Base-by-base conservation (phyloP, 2,113 vertebrate genomes). In the Bubo bubo region DNA sequence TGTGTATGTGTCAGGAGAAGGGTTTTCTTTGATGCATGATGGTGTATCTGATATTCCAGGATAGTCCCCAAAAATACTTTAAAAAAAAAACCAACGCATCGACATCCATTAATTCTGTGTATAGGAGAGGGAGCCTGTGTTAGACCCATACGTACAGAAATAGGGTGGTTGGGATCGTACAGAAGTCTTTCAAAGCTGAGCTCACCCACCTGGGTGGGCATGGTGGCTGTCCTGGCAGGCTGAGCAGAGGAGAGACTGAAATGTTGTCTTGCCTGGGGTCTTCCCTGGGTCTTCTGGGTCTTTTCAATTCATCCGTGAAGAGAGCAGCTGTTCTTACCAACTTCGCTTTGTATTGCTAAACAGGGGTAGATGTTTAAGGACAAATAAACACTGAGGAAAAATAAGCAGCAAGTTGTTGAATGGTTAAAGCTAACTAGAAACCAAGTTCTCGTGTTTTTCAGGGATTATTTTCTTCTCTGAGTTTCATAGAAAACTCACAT, bases 371-470 rank as follows among this genome's bases (percentile, higher is more conserved):
- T 4, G 2, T 45, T 75, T 28, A 14, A 19, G 41, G 50, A 17
- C 4, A 35, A 53, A 17, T 60, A 24, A 70, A 32, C 5, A 1
- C 39, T 8, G 34, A 7, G 18, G 30, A 18, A 41, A n/a, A 50
- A 5, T 3, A 10, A 39, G 10, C 1, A 18, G 3, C 4, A 22
- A 83, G 58, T 16, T 23, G 16, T 12, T 26, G 49, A 21, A 39
- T 19, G 5, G 1, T 37, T 43, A 4, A 4, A 55, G 8, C 11
- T 16, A 39, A 15, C 10, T 4, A 22, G 43, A 59, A 79, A n/a
- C 5, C 10, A 14, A 55, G 19, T 56, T 67, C 28, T 13, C 0
- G 0, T 9, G 3, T 1, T 63, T 89, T 89, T 83, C 13, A n/a
- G 72, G 58, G 55, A 11, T 4, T 2, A 0, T 76, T 75, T 50